Percentiles rank a stretch among this genome's conserved stretches.
phyloP scores from a whole-genome alignment of 2,888 invertebrate genomes.

The Rambutsinella grinnellia region DNA sequence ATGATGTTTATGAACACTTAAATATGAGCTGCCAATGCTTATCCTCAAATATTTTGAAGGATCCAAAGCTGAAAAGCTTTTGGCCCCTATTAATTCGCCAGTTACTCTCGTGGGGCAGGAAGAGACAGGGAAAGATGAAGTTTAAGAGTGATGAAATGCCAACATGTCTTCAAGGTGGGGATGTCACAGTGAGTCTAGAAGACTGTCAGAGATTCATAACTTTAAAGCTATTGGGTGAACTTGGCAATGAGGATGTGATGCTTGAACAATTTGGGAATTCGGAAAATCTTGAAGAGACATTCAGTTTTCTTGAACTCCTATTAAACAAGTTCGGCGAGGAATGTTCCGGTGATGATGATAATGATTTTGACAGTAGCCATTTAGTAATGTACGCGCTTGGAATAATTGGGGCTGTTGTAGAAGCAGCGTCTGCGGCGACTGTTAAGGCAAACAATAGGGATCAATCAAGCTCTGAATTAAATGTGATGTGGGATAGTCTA shows the following conservation, averaged over 20 bases:
- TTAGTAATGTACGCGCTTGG: conserved; percentile 53
- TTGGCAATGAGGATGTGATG: conserved; percentile 56
- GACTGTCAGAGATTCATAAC: conserved; percentile 47
- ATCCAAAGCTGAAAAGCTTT: conserved; percentile 21
- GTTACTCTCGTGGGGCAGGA: conserved; percentile 35
- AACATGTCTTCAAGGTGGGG: conserved; percentile 14
- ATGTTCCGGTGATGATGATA: conserved; percentile 13
- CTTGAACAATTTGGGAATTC: conserved; percentile 51
- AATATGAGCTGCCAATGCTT: conserved; percentile 15
- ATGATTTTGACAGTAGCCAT: conserved; percentile 53
- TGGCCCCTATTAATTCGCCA: conserved; percentile 36
- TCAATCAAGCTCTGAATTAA: conserved; percentile 10
- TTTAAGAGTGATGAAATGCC: conserved; percentile 40
- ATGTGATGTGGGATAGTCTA: conserved; percentile 46
- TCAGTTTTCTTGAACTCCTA: conserved; percentile 57
- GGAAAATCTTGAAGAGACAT: conserved; percentile 44
- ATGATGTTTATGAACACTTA: conserved; percentile 24
- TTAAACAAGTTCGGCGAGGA: conserved; percentile 53
- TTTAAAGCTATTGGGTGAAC: conserved; percentile 56
- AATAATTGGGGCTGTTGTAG: conserved; percentile 57
- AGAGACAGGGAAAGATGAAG: conserved; percentile 3
- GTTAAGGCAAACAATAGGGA: not conserved
- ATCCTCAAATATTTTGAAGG: conserved; percentile 20
- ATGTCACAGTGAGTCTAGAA: conserved; percentile 14
- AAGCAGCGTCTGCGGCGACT: conserved; percentile 27